Evolutionary conservation across 2,888 invertebrate genomes (phyloP), one percentile per base, ranked within the genome.

Genomic region (Scrobipalpa atriplicella): DNA sequence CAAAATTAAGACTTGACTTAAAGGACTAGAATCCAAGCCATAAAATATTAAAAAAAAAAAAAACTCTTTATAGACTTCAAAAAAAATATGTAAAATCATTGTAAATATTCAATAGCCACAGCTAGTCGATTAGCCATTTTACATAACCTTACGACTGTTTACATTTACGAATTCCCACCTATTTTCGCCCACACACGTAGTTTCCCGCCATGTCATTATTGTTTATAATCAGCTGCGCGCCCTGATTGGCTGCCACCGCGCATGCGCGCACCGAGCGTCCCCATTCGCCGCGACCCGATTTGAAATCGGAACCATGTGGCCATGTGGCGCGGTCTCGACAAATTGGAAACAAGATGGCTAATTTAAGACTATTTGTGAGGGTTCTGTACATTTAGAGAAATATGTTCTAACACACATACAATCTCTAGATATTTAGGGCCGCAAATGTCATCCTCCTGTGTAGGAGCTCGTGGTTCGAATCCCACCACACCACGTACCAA

Each of bases 231-330:
- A 60, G 16, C n/a, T 9, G 11, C 41, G 60, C 2, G 58, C 36
- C 51, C 43, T 60, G 64, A 67, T 67, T 67, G 67, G 67, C 67
- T 41, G 21, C 18, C n/a, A 39, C 16, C 8, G 41, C 56, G 56
- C 64, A 64, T 64, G 64, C 56, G 41, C 64, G n/a, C 21, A 16
- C 21, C 41, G 36, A 29, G 19, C 47, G 41, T 61, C 60, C 60
- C 41, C 68, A 68, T 66, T 68, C 66, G 68, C 60, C 51, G 61
- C 64, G 68, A 68, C 68, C 68, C 54, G 65, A 68, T 64, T 68
- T 64, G 68, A 68, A 68, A 68, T 68, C 64, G 63, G 66, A 68
- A 68, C 68, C 64, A 64, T 56, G 39, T 68, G 67, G 19, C 5
- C 18, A 36, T 41, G 62, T 62, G 54, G 41, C 21, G 52, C 38